Conservation (phyloP, 2,797 vertebrate genomes). For the Tarsius wallacei region DNA sequence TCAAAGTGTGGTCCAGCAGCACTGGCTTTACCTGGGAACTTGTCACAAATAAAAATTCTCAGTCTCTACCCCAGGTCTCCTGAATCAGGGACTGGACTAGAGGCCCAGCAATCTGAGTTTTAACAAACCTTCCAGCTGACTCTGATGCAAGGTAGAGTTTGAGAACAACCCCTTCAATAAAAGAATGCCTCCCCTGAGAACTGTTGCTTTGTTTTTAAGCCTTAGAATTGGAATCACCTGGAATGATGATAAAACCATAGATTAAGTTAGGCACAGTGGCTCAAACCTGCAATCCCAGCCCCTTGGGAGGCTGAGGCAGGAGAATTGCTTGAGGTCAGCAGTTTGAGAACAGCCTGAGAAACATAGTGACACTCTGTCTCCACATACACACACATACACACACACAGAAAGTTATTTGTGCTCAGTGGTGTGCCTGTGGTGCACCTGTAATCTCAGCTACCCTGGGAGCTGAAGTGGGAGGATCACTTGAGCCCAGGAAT, state of each 20-base stretch:
- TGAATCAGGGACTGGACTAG: not conserved
- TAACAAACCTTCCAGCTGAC: not conserved
- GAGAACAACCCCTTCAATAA: not conserved
- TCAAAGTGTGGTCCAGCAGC: not conserved
- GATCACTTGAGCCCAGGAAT: too few relatives aligned
- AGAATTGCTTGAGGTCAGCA: too few relatives aligned
- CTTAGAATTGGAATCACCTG: not conserved
- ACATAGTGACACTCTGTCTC: too few relatives aligned
- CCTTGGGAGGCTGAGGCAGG: too few relatives aligned
- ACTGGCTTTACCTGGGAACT: not conserved
- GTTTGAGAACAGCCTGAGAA: too few relatives aligned
- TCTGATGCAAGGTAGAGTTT: not conserved
- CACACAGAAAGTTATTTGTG: too few relatives aligned
- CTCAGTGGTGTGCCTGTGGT: too few relatives aligned
- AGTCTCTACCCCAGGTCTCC: not conserved
- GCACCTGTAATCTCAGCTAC: too few relatives aligned
- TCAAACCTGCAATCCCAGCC: too few relatives aligned
- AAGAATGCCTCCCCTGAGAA: not conserved
- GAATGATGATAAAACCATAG: not conserved
- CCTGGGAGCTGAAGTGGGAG: too few relatives aligned
- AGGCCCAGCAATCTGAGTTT: not conserved
- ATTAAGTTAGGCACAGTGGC: too few relatives aligned
- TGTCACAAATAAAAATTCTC: not conserved
- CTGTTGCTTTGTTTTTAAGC: not conserved
- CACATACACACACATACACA: not conserved